Conservation (phyloP, 1,140 invertebrate species). For the Tetragonula clypearis region DNA sequence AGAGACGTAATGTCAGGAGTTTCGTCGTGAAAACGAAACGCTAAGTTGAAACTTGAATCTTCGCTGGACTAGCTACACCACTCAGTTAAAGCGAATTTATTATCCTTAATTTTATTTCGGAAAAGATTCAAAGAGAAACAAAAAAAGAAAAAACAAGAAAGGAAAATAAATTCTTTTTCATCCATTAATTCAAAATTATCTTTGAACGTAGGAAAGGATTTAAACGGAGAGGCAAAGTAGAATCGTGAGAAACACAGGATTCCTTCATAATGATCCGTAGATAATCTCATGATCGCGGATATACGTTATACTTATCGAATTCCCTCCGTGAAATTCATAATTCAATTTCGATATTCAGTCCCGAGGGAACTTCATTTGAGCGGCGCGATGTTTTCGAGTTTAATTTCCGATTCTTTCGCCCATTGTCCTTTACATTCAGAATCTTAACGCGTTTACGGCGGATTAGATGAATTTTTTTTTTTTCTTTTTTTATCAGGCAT, state of each 20-base stretch:
- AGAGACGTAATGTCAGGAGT: background rate
- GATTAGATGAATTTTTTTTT: background rate
- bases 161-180: background rate
- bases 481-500: background rate
- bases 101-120: background rate
- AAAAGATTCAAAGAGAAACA: background rate
- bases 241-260: background rate
- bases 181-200: background rate
- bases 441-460: background rate
- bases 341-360: slow-evolving; percentile 25
- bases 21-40: background rate
- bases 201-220: too few species aligned
- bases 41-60: background rate
- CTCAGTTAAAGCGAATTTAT: background rate
- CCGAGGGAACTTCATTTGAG: background rate
- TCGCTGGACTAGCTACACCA: background rate
- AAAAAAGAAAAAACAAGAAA: background rate
- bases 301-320: slow-evolving; percentile 28
- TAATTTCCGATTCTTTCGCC: background rate
- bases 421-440: background rate
- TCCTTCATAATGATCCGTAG: slow-evolving; percentile 29
- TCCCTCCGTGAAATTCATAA: slow-evolving; percentile 19
- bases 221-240: background rate
- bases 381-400: background rate
- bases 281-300: slow-evolving; percentile 29